Evolutionary conservation across 64 coral and sea anemone species (phyloP).

Genomic region (Pachyseris speciosa): DNA sequence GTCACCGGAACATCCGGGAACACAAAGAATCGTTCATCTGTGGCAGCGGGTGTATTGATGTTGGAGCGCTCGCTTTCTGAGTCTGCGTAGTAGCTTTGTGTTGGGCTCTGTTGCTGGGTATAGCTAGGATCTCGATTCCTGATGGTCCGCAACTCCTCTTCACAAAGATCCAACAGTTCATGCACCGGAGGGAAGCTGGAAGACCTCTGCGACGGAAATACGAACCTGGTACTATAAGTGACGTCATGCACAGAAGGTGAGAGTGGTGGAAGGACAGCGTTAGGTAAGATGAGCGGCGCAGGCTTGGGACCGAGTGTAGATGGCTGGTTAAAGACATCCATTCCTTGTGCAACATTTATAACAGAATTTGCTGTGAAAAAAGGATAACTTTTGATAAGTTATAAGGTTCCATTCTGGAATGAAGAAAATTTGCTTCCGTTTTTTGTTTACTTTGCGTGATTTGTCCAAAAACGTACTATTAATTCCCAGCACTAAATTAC

Average conservation of each 20-base stretch:
- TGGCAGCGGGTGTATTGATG: conserved; percentile 8
- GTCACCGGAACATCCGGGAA: not conserved
- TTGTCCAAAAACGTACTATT: too few species aligned
- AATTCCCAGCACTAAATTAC: too few species aligned
- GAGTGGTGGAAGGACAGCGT: not conserved
- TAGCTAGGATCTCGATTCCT: not conserved
- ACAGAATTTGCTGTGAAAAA: not conserved
- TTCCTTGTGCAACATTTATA: not conserved
- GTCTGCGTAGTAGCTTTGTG: conserved; percentile 20
- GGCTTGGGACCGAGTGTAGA: not conserved
- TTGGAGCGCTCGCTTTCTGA: conserved; percentile 1
- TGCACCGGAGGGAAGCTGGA: conserved; percentile 19
- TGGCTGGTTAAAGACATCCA: not conserved
- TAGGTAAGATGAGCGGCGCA: not conserved
- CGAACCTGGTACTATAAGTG: not conserved
- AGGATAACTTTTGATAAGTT: not conserved
- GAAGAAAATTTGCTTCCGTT: too few species aligned
- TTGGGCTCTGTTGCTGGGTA: not conserved
- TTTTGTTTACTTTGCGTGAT: too few species aligned
- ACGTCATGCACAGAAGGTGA: not conserved
- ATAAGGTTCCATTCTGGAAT: not conserved
- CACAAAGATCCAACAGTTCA: not conserved
- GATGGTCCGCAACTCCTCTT: not conserved
- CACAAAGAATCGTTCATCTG: not conserved
- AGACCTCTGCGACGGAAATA: not conserved